A percentile compares a stretch with the other conserved stretches of the same genome.
Conservation (phyloP, 1,140 invertebrate genomes). For the Pseudomyrmex flavicornis region DNA sequence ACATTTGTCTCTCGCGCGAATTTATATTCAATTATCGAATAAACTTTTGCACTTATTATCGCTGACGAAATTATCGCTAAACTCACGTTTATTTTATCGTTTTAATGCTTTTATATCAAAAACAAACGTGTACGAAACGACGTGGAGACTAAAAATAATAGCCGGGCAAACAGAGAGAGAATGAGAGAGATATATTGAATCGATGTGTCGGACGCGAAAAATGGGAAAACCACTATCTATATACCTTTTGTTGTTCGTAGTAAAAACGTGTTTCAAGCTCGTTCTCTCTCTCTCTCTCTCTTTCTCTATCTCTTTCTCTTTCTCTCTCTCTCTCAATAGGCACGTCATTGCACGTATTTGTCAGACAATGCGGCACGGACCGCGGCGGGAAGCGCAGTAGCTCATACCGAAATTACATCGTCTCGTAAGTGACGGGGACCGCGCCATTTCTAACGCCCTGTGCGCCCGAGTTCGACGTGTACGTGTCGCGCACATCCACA, state of each 20-base stretch:
- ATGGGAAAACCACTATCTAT: background rate
- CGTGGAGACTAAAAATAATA: too few relatives aligned
- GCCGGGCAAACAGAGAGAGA: background rate
- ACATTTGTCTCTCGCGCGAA: too few relatives aligned
- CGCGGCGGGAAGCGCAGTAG: background rate
- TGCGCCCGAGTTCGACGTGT: constrained; percentile 27
- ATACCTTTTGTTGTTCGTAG: constrained; percentile 9
- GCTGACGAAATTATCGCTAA: background rate
- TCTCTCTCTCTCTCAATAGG: background rate
- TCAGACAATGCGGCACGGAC: constrained; percentile 19
- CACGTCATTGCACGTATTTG: constrained; percentile 10
- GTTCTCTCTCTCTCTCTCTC: too few relatives aligned
- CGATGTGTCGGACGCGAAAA: background rate
- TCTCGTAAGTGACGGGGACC: constrained; percentile 50
- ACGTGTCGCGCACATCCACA: constrained; percentile 21
- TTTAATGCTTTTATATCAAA: background rate
- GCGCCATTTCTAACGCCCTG: constrained; percentile 32
- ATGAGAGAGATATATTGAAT: constrained; percentile 8
- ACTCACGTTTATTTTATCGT: background rate
- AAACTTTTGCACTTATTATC: background rate
- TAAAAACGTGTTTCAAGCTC: constrained; percentile 19
- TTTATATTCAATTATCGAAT: background rate
- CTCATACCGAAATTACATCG: constrained; percentile 58
- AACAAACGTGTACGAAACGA: too few relatives aligned
- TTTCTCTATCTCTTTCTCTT: too few relatives aligned